phyloP scores from a whole-genome alignment of 1,140 invertebrate genomes.

The Oryzaephilus surinamensis region DNA sequence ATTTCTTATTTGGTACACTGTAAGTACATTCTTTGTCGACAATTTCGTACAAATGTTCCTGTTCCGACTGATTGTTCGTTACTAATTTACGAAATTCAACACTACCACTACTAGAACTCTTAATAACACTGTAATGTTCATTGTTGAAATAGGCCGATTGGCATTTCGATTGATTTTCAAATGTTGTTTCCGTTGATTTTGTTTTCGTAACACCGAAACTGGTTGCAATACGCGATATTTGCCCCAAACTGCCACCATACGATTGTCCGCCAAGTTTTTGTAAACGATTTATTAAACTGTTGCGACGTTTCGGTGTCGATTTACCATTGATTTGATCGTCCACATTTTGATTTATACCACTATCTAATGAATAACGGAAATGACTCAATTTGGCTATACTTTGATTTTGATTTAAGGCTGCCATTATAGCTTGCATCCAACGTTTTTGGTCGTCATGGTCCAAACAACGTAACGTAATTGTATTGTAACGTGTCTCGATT shows the following conservation, averaged over 20 bases:
- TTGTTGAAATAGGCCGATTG: not conserved
- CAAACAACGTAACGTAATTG: constrained; percentile 34
- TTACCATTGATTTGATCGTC: not conserved
- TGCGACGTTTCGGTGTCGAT: constrained; percentile 1
- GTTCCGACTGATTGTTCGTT: constrained; percentile 1
- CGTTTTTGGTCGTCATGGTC: constrained; percentile 33
- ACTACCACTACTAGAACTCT: not conserved
- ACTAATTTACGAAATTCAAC: too few relatives aligned
- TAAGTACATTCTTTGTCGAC: constrained; percentile 8
- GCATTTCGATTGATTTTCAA: not conserved
- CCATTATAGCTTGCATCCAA: constrained; percentile 38
- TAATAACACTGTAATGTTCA: not conserved
- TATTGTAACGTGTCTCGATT: constrained; percentile 39
- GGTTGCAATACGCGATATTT: constrained; percentile 9
- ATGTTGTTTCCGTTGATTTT: constrained; percentile 1
- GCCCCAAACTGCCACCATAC: constrained; percentile 14
- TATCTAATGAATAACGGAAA: constrained; percentile 33
- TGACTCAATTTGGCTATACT: constrained; percentile 22
- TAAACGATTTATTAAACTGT: constrained; percentile 19
- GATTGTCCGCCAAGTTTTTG: constrained; percentile 23
- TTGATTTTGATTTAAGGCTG: constrained; percentile 30
- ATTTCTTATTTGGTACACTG: constrained; percentile 1
- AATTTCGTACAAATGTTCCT: constrained; percentile 13
- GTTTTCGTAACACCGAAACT: too few relatives aligned
- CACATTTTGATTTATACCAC: not conserved